Evolutionary conservation across 2,888 invertebrate species (phyloP), one percentile per base, ranked within the genome.

Genomic region (Platerodrilus igneus): DNA sequence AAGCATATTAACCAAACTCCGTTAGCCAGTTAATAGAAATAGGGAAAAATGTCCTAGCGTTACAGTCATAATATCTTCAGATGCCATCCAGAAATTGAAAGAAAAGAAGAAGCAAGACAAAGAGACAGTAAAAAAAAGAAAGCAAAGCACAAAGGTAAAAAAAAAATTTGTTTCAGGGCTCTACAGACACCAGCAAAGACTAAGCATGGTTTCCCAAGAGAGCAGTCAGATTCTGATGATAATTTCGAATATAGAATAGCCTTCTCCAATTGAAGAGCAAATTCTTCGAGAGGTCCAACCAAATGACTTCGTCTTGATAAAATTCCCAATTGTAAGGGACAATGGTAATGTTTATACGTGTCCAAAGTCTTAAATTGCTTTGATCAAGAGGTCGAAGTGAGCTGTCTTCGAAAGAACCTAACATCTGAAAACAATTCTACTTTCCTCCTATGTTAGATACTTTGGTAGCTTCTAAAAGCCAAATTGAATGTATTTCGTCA

Each of bases 1-100:
- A 22, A 22, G n/a, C n/a, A 22, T 22, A 22, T 22, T 22, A 22
- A 22, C 22, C 22, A 22, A 22, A 22, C 22, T 22, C 22, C 22
- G 8, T 22, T 10, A 22, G 22, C 22, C n/a, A 10, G 5, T 6
- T n/a, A 22, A 22, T 4, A 22, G 10, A 22, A 8, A 10, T 8
- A 22, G n/a, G 10, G 10, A n/a, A 22, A 22, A 6, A 22, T 22
- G 5, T 22, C 22, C 22, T 22, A 10, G 22, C 8, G 22, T 10
- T 22, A 10, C 6, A 22, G 22, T 22, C 22, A n/a, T n/a, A n/a
- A n/a, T n/a, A n/a, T n/a, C n/a, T n/a, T n/a, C n/a, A 22, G 22
- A n/a, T 22, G 22, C 10, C n/a, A 22, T 22, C 22, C 5, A 22
- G 9, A 4, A 22, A 22, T 22, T 22, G 22, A n/a, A 22, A 22